Evolutionary conservation across 2,113 vertebrate species (phyloP).

Genomic region (Oncorhynchus masou): DNA sequence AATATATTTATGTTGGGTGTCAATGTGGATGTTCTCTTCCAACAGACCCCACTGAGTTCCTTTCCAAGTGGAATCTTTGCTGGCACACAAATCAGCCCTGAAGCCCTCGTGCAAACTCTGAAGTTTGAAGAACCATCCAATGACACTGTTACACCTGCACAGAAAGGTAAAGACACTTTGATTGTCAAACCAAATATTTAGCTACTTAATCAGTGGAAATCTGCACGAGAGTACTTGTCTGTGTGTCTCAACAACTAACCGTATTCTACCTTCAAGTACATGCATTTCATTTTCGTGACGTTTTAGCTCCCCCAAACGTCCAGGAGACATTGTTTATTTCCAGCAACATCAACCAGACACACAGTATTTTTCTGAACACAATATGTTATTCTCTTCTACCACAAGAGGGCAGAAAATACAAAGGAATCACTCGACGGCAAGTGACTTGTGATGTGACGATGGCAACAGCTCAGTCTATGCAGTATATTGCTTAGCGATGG

Average conservation of each 20-base stretch:
- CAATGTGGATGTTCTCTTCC: background rate
- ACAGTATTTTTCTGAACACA: background rate
- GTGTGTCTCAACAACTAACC: too few species aligned
- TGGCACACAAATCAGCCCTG: constrained; percentile 63
- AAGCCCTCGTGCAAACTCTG: constrained; percentile 67
- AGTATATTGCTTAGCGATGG: background rate
- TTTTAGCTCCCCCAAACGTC: too few species aligned
- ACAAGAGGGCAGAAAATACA: constrained; percentile 41
- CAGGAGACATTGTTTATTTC: background rate
- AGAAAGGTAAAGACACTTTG: constrained; percentile 22
- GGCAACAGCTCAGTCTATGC: background rate
- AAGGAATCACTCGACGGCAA: background rate
- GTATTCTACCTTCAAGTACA: too few species aligned
- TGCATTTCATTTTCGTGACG: background rate
- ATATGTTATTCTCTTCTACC: constrained; percentile 2
- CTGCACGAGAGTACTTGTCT: too few species aligned
- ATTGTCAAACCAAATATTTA: too few species aligned
- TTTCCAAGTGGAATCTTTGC: constrained; percentile 65
- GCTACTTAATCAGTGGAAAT: too few species aligned
- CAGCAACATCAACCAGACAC: background rate
- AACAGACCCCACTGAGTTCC: constrained; percentile 5
- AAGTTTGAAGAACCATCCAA: constrained; percentile 46
- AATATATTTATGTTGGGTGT: background rate
- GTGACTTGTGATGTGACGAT: background rate
- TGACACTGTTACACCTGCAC: background rate